Evolutionary conservation across 37 sponge, comb jelly and placozoan species (phyloP).

Genomic region (Agelas oroides): DNA sequence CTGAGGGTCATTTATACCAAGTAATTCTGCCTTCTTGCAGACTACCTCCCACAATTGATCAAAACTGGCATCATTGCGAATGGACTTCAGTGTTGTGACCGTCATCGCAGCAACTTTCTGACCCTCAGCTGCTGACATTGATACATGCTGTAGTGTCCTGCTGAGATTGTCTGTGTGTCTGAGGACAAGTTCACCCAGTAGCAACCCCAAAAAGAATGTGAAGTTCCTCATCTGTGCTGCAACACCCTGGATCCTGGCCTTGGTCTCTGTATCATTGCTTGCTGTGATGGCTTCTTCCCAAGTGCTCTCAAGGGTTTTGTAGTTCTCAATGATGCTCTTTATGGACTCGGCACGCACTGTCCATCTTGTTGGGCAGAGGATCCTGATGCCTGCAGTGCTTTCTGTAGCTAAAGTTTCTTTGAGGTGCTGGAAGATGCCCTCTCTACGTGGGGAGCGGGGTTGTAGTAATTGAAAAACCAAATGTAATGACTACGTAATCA

Average conservation of each 20-base stretch:
- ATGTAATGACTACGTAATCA: too few species aligned
- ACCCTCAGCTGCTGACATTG: conserved; percentile 41
- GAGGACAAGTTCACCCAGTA: conserved; percentile 26
- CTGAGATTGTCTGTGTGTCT: conserved; percentile 45
- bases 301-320: conserved; percentile 25
- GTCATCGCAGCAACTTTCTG: conserved; percentile 35
- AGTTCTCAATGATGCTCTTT: conserved; percentile 39
- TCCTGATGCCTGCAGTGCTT: conserved; percentile 43
- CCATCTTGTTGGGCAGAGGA: conserved; percentile 70
- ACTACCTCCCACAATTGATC: conserved; percentile 12
- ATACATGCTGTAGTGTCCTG: conserved; percentile 20
- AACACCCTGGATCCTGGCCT: conserved; percentile 44
- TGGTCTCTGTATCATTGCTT: conserved; percentile 47
- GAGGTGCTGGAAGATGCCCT: conserved; percentile 41
- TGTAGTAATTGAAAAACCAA: too few species aligned
- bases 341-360: conserved; percentile 48
- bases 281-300: conserved; percentile 58
- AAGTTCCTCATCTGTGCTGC: conserved; percentile 61
- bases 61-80: conserved; percentile 3
- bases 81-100: conserved; percentile 6
- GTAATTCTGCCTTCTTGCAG: not conserved
- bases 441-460: conserved; percentile 63
- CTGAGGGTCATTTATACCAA: conserved; percentile 1
- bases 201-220: conserved; percentile 2
- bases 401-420: conserved; percentile 20